Conservation (phyloP, 2,113 vertebrate genomes). For the Hiodon alosoides region DNA sequence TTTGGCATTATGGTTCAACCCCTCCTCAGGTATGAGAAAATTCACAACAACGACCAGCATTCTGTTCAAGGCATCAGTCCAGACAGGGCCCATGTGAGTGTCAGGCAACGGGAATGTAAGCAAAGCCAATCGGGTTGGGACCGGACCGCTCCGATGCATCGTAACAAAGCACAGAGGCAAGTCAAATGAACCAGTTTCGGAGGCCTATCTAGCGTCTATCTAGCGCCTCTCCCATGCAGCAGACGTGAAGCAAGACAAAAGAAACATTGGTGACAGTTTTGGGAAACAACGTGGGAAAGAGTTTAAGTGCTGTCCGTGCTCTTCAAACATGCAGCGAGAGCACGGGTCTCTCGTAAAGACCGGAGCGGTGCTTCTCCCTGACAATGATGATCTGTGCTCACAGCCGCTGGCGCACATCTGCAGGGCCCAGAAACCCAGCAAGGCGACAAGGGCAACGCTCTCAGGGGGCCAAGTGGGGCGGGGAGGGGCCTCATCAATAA, state of each 20-base stretch:
- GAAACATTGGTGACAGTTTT: constrained; percentile 5
- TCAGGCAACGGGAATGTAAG: too few species aligned
- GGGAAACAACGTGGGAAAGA: background rate
- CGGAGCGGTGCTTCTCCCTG: background rate
- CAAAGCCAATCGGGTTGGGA: too few species aligned
- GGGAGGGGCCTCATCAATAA: constrained; percentile 20
- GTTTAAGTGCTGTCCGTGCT: constrained; percentile 19
- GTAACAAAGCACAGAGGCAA: too few species aligned
- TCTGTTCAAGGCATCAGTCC: too few species aligned
- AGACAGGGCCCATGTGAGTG: too few species aligned
- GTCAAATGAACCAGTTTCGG: background rate
- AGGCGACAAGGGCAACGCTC: background rate
- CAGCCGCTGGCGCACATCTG: constrained; percentile 13
- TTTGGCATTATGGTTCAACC: too few species aligned
- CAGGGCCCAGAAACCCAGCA: background rate
- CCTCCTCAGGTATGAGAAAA: too few species aligned
- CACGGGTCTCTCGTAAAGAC: background rate
- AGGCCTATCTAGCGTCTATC: too few species aligned
- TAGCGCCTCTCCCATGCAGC: too few species aligned
- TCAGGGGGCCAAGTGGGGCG: background rate
- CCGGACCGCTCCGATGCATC: too few species aligned
- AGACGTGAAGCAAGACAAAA: background rate
- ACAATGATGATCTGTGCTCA: constrained; percentile 13
- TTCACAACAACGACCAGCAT: too few species aligned
- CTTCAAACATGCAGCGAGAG: constrained; percentile 14